A percentile compares a stretch with the other conserved stretches of the same genome.
These are phyloP conservation scores for Volucella bombylans DNA, from an alignment of 2,888 invertebrate genomes.

Conservation along the genomic window DNA sequence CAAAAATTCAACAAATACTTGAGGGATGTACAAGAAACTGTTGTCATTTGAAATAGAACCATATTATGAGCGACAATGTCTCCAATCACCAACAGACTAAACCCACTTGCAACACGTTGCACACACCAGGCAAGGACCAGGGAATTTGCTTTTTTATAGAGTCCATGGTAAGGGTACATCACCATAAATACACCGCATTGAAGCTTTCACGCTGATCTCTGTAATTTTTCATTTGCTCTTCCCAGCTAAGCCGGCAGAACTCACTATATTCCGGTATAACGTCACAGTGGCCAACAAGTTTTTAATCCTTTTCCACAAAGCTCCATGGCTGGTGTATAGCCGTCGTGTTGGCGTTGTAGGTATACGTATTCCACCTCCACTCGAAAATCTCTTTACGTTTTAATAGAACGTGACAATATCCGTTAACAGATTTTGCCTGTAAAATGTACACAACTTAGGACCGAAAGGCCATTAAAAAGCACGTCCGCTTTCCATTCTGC, in stretches of 20 bases:
- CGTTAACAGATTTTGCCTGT: conserved; percentile 66
- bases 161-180: conserved; percentile 15
- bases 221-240: conserved; percentile 50
- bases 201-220: conserved; percentile 70
- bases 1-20: conserved; percentile 6
- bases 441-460: conserved; percentile 72
- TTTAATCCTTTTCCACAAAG: conserved; percentile 65
- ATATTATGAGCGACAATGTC: conserved; percentile 9
- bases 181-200: conserved; percentile 54
- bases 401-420: conserved; percentile 74
- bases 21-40: not conserved
- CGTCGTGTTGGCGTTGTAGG: too few species aligned
- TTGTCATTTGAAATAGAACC: not conserved
- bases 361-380: conserved; percentile 1
- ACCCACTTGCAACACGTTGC: conserved; percentile 39
- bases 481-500: conserved; percentile 56
- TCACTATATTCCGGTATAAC: conserved; percentile 1
- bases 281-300: conserved; percentile 57
- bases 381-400: conserved; percentile 68
- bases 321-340: conserved; percentile 4
- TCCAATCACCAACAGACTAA: conserved; percentile 40
- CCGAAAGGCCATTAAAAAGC: conserved; percentile 71
- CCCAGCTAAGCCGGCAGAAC: conserved; percentile 6
- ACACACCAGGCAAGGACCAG: conserved; percentile 29
- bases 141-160: conserved; percentile 46